phyloP scores from a whole-genome alignment of 2,797 vertebrate genomes.

The Bryconaethiops microstoma region DNA sequence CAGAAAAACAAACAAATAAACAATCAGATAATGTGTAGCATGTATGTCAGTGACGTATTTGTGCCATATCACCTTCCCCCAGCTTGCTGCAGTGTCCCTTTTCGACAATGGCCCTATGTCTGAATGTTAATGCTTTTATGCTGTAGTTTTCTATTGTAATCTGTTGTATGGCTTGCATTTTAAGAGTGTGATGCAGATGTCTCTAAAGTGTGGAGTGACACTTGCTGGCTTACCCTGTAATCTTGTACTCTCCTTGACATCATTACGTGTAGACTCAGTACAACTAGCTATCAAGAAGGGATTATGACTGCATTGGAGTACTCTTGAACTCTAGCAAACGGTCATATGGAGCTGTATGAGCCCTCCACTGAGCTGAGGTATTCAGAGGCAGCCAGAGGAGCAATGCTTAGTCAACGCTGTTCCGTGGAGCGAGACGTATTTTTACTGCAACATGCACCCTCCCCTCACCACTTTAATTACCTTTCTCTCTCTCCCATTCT shows the following conservation, averaged over 20 bases:
- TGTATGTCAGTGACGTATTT: too few relatives aligned
- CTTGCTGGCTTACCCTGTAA: slow-evolving; percentile 29
- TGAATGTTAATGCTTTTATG: slow-evolving; percentile 20
- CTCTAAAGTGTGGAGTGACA: slow-evolving; percentile 26
- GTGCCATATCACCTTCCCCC: too few relatives aligned
- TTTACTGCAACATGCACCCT: slow-evolving; percentile 56
- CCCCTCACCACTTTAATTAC: slow-evolving; percentile 47
- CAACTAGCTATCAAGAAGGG: slow-evolving; percentile 3
- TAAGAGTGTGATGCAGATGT: not conserved
- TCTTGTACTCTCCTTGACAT: slow-evolving; percentile 27
- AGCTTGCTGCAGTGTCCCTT: slow-evolving; percentile 8
- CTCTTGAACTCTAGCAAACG: not conserved
- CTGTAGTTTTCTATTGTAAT: not conserved
- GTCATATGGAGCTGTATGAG: slow-evolving; percentile 7
- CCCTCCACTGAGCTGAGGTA: slow-evolving; percentile 1
- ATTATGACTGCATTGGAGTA: slow-evolving; percentile 1
- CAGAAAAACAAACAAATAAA: too few relatives aligned
- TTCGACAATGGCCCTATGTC: not conserved
- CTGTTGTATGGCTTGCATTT: not conserved
- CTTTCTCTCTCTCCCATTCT: slow-evolving; percentile 25
- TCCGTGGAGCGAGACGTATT: slow-evolving; percentile 52
- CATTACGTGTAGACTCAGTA: slow-evolving; percentile 5
- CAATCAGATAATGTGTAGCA: too few relatives aligned
- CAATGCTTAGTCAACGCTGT: slow-evolving; percentile 54
- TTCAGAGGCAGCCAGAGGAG: slow-evolving; percentile 5